Base-by-base conservation (phyloP, 2,797 vertebrate species). In the Esox lucius region DNA sequence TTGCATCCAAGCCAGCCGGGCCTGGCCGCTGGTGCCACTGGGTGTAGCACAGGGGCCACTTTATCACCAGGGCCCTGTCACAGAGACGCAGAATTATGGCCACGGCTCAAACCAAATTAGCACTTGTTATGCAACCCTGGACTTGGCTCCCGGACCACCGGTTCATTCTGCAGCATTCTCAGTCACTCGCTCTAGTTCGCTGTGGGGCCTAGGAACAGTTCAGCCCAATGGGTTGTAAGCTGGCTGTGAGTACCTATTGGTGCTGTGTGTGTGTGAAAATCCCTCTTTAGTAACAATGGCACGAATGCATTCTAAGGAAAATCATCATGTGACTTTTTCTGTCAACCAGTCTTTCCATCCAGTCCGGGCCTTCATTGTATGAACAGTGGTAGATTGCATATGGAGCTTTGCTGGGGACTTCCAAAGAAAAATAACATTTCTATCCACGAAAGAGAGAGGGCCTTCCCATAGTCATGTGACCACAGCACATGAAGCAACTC, bases 31-130 rank as follows among this genome's bases (percentile, higher is more conserved):
- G 24, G 56, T 61, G 49, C 17, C 28, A 35, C 28, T 9, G 69
- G 17, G 69, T 53, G 26, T 9, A 51, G 48, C 48, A 70, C 48
- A 31, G 69, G 26, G 69, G 48, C 28, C 4, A n/a, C 48, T 51
- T 70, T 56, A 70, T 53, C 69, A 70, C 48, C 69, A 53, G 26
- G 48, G 26, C 48, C 12, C 69, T 35, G 87, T 84, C 88, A 83
- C 76, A 78, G 79, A 69, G 84, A 81, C 68, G 86, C 80, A 85
- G 84, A 89, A 85, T 90, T 87, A 89, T 84, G 87, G 85, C 85
- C 77, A 35, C 83, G 68, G 64, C 84, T 86, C 85, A 89, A 91
- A 90, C 90, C 81, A 89, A 90, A 89, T 91, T 90, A 90, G 87
- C 86, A 80, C 83, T 84, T 81, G 88, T 91, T 90, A 90, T 83